Percentiles rank a stretch among this genome's conserved stretches.
Conservation (phyloP, 1,140 invertebrate genomes). For the Hesperophylax magnus region DNA sequence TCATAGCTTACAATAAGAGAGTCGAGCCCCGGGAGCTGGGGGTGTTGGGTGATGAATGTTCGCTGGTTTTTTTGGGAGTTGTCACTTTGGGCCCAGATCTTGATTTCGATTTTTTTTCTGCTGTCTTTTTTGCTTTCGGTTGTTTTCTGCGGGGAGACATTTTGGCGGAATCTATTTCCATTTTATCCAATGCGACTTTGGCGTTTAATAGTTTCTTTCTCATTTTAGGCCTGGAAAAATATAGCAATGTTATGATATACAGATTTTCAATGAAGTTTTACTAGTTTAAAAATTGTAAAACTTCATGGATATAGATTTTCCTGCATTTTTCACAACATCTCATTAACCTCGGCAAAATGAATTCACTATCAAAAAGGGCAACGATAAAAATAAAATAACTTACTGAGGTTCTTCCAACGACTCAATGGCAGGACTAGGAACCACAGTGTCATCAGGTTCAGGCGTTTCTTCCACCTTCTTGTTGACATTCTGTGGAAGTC, state of each 20-base stretch:
- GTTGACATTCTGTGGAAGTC: not conserved
- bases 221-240: not conserved
- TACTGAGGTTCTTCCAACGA: not conserved
- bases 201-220: not conserved
- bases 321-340: too few species aligned
- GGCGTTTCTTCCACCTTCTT: not conserved
- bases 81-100: not conserved
- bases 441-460: not conserved
- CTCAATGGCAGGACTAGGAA: not conserved
- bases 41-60: not conserved
- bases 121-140: conserved; percentile 7
- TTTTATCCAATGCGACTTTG: conserved; percentile 22
- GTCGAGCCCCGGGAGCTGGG: conserved; percentile 17
- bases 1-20: conserved; percentile 32
- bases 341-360: too few species aligned
- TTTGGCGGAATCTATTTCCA: conserved; percentile 5
- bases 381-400: not conserved
- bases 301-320: too few species aligned
- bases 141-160: conserved; percentile 9
- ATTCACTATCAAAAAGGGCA: too few species aligned
- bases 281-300: too few species aligned
- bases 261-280: too few species aligned
- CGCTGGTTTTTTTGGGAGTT: conserved; percentile 8
- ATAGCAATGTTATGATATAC: too few species aligned
- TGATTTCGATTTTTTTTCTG: not conserved